phyloP scores from a whole-genome alignment of 2,888 invertebrate species.

The Vesta saturnalis region DNA sequence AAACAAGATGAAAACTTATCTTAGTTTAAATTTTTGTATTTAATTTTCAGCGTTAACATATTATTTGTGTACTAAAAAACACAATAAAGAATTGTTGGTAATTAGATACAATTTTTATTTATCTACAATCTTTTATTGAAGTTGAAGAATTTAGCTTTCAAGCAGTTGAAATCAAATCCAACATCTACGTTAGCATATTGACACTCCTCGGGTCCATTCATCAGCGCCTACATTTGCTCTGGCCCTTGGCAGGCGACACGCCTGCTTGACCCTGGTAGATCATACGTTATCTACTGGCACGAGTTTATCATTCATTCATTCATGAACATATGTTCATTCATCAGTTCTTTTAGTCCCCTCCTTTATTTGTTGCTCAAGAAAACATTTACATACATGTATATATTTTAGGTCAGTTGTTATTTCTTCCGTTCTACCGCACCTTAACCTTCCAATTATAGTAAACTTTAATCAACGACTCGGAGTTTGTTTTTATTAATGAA shows the following conservation, averaged over 20 bases:
- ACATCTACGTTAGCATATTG: slow-evolving; percentile 46
- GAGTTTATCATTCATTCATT: slow-evolving; percentile 59
- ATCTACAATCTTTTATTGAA: no score
- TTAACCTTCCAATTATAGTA: slow-evolving; percentile 61
- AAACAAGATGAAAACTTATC: background rate
- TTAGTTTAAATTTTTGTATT: background rate
- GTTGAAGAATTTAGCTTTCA: background rate
- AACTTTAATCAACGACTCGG: slow-evolving; percentile 58
- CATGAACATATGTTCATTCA: slow-evolving; percentile 60
- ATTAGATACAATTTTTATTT: no score
- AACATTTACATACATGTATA: slow-evolving; percentile 51
- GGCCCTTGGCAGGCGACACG: slow-evolving; percentile 55
- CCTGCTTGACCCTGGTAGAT: slow-evolving; percentile 57
- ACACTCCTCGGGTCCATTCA: slow-evolving; percentile 50
- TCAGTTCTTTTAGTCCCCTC: slow-evolving; percentile 49
- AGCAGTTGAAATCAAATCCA: background rate
- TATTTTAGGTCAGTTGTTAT: slow-evolving; percentile 55
- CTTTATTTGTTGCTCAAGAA: slow-evolving; percentile 50
- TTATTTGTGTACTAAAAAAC: no score
- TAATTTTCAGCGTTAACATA: background rate
- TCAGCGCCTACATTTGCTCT: slow-evolving; percentile 53
- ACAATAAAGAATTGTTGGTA: no score
- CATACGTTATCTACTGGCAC: slow-evolving; percentile 54
- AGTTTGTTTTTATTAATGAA: slow-evolving; percentile 61
- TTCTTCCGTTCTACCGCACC: slow-evolving; percentile 57